Evolutionary conservation across 64 coral and sea anemone genomes (phyloP).

Genomic region (Dendronephthya gigantea): DNA sequence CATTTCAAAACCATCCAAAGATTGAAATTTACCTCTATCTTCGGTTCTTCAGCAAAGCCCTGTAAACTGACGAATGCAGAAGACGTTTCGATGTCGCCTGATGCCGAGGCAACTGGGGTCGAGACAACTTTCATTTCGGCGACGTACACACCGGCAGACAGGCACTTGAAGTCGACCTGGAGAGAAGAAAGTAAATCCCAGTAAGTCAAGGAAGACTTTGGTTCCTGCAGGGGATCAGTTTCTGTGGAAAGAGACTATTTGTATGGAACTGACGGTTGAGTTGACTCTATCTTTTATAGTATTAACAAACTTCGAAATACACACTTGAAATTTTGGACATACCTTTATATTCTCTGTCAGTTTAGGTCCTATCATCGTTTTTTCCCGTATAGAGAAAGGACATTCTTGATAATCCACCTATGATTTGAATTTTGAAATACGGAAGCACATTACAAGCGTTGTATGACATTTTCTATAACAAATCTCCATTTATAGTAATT

Average conservation of each 20-base stretch:
- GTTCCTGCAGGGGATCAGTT: too few relatives aligned
- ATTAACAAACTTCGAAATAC: too few relatives aligned
- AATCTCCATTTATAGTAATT: too few relatives aligned
- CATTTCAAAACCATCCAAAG: neutral
- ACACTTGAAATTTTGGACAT: too few relatives aligned
- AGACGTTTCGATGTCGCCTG: neutral
- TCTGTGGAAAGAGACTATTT: too few relatives aligned
- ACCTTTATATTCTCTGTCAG: neutral
- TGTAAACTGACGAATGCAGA: neutral
- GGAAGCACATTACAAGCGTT: too few relatives aligned
- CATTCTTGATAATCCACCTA: neutral
- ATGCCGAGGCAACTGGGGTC: neutral
- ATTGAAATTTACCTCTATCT: neutral
- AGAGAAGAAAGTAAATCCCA: neutral
- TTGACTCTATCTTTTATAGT: too few relatives aligned
- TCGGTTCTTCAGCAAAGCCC: neutral
- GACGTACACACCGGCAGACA: neutral
- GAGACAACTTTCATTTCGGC: conserved; percentile 11
- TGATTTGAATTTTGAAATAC: neutral
- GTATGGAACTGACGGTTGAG: too few relatives aligned
- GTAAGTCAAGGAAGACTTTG: too few relatives aligned
- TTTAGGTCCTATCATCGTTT: neutral
- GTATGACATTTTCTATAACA: too few relatives aligned
- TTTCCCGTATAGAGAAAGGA: neutral
- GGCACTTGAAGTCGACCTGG: neutral